Evolutionary conservation across 2,888 invertebrate species (phyloP).

Genomic region (Apodemia zela): DNA sequence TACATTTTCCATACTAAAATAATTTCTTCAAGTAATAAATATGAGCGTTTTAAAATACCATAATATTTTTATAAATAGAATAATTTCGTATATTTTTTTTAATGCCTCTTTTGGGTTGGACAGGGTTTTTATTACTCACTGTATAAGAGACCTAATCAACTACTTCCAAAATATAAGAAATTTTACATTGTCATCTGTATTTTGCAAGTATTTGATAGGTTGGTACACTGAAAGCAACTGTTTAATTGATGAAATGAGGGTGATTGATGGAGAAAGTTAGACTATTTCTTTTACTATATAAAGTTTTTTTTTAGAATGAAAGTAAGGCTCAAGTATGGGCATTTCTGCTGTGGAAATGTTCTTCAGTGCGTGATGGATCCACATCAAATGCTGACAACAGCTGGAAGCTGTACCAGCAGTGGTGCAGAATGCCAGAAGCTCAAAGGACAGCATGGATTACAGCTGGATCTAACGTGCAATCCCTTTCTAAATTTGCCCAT

Average conservation of each 20-base stretch:
- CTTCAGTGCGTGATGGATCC: slow-evolving; percentile 65
- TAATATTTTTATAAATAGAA: no score
- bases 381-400: slow-evolving; percentile 81
- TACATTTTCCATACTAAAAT: no score
- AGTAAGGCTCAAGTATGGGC: slow-evolving; percentile 92
- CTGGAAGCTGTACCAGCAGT: slow-evolving; percentile 91
- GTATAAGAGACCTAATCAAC: no score
- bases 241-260: not conserved
- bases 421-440: slow-evolving; percentile 89
- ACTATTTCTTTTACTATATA: not conserved
- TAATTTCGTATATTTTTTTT: no score
- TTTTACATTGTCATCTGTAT: no score
- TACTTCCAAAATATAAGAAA: no score
- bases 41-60: no score
- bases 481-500: slow-evolving; percentile 83
- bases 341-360: slow-evolving; percentile 88
- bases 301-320: slow-evolving; percentile 77
- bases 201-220: not conserved
- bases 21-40: no score
- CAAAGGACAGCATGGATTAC: slow-evolving; percentile 89
- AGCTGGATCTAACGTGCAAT: slow-evolving; percentile 88
- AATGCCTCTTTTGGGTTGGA: no score
- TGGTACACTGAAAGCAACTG: not conserved
- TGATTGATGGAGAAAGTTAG: no score
- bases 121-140: no score